Conservation (phyloP, 2,888 invertebrate genomes). For the Callosobruchus maculatus region DNA sequence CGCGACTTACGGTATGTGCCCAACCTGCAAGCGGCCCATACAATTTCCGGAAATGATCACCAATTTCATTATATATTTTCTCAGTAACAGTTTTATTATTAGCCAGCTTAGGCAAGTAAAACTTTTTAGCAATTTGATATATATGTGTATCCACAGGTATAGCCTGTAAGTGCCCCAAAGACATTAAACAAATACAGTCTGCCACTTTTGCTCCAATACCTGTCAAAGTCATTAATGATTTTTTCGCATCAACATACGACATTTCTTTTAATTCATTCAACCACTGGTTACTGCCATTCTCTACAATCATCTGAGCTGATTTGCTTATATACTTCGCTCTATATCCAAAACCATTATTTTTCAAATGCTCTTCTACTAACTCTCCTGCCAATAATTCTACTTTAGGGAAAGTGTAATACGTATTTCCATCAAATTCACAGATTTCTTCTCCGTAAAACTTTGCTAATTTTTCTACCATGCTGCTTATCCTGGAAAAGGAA, state of each 20-base stretch:
- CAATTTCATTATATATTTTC: constrained; percentile 82
- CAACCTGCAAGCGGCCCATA: constrained; percentile 90
- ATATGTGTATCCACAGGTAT: constrained; percentile 97
- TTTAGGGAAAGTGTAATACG: constrained; percentile 80
- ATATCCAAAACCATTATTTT: constrained; percentile 79
- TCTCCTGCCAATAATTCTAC: constrained; percentile 58
- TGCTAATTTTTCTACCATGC: constrained; percentile 89
- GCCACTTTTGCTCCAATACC: constrained; percentile 97
- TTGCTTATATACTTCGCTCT: constrained; percentile 82
- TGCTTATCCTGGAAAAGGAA: constrained; percentile 67
- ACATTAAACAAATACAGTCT: constrained; percentile 97
- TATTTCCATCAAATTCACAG: constrained; percentile 58
- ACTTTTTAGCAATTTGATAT: constrained; percentile 79
- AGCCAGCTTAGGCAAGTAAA: constrained; percentile 74
- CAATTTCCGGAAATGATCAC: constrained; percentile 70
- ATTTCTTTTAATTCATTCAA: constrained; percentile 62
- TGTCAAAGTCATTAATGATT: constrained; percentile 70
- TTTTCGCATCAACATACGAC: constrained; percentile 70
- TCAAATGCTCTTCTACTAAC: constrained; percentile 67
- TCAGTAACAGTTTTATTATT: constrained; percentile 76
- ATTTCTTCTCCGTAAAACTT: constrained; percentile 75
- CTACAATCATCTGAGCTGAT: constrained; percentile 61
- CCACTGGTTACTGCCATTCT: constrained; percentile 72
- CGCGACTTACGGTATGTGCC: constrained; percentile 81
- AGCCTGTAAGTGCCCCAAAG: constrained; percentile 80